Conservation (phyloP, 2,888 invertebrate species). For the Lypha dubia region DNA sequence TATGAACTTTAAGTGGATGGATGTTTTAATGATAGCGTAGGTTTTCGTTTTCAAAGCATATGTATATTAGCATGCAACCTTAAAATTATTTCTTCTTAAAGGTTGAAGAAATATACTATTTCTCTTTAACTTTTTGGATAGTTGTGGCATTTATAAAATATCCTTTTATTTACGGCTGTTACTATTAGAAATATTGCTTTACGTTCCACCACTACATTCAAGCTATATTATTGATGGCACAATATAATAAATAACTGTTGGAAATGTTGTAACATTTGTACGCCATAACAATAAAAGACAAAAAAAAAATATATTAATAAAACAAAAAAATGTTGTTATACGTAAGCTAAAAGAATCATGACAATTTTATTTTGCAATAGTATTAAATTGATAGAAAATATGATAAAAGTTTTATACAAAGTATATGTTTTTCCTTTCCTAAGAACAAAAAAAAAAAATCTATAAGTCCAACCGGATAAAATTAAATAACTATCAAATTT, state of each 20-base stretch:
- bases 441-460: not conserved
- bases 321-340: conserved; percentile 19
- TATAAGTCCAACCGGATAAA: not conserved
- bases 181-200: conserved; percentile 8
- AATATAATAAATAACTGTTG: conserved; percentile 54
- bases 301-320: not conserved
- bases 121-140: too few relatives aligned
- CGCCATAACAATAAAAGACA: conserved; percentile 37
- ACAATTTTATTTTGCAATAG: conserved; percentile 9
- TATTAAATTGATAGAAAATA: not conserved
- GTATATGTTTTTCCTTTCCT: not conserved
- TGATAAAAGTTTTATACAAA: not conserved
- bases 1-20: conserved; percentile 60
- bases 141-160: not conserved
- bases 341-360: conserved; percentile 24
- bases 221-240: conserved; percentile 31
- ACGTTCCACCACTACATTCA: not conserved
- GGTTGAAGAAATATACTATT: not conserved
- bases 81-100: not conserved
- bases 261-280: conserved; percentile 51
- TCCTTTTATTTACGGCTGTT: not conserved
- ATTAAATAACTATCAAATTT: too few relatives aligned
- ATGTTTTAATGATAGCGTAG: conserved; percentile 19
- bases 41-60: not conserved
- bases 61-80: not conserved